Evolutionary conservation across 2,888 invertebrate species (phyloP).

Genomic region (Drosophila borborema): DNA sequence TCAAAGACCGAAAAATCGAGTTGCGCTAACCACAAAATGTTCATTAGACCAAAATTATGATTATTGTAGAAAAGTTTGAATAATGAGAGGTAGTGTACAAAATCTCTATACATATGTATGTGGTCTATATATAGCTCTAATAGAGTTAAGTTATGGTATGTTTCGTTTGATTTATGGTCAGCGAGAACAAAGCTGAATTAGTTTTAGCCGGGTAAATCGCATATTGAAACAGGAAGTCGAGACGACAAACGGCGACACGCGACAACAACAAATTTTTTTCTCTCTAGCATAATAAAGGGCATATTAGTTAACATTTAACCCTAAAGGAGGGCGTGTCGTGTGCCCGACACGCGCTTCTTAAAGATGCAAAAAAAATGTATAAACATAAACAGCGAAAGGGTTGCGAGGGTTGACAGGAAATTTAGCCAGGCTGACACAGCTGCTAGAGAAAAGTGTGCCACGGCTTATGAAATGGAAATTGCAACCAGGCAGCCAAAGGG

Average conservation of each 20-base stretch:
- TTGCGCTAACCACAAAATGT: slow-evolving; percentile 63
- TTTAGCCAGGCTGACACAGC: slow-evolving; percentile 28
- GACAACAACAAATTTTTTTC: slow-evolving; percentile 54
- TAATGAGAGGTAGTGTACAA: slow-evolving; percentile 35
- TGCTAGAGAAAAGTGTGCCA: slow-evolving; percentile 59
- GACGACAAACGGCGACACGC: slow-evolving; percentile 45
- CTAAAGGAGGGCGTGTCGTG: slow-evolving; percentile 55
- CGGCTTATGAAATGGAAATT: slow-evolving; percentile 67
- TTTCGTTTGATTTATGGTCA: slow-evolving; percentile 63
- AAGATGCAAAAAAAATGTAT: slow-evolving; percentile 54
- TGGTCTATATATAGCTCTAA: slow-evolving; percentile 19
- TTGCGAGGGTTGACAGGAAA: slow-evolving; percentile 45
- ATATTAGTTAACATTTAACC: slow-evolving; percentile 79
- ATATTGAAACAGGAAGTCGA: slow-evolving; percentile 46
- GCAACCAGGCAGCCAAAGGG: slow-evolving; percentile 13
- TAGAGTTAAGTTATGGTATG: slow-evolving; percentile 35
- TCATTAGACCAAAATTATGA: slow-evolving; percentile 58
- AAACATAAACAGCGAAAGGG: slow-evolving; percentile 26
- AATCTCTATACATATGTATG: neutral
- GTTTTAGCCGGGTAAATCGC: neutral
- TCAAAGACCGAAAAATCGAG: slow-evolving; percentile 4
- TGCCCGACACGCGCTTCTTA: slow-evolving; percentile 78
- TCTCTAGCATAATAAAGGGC: slow-evolving; percentile 55
- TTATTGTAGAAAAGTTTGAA: slow-evolving; percentile 30
- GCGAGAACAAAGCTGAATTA: slow-evolving; percentile 43